Percentiles rank a stretch among this genome's conserved stretches.
Conservation (phyloP, 2,888 invertebrate genomes). For the Apoda limacodes region DNA sequence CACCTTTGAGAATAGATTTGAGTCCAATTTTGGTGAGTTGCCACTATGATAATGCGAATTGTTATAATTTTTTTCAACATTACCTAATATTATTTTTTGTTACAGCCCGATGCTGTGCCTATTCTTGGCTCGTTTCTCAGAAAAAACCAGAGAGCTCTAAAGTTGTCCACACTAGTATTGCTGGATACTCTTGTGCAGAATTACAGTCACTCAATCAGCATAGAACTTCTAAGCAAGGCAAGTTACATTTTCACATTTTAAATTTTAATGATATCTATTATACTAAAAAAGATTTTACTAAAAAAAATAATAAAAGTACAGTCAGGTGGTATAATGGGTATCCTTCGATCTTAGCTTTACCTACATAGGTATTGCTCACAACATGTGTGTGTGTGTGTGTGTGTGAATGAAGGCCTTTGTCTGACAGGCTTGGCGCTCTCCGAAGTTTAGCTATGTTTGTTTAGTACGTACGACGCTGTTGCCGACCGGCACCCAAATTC, state of each 20-base stretch:
- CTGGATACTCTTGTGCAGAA: constrained; percentile 92
- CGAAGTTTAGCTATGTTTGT: no score
- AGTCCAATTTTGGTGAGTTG: constrained; percentile 79
- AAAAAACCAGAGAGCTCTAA: constrained; percentile 96
- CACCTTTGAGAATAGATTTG: constrained; percentile 87
- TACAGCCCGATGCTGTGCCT: constrained; percentile 86
- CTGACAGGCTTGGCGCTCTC: no score
- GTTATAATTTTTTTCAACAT: not conserved
- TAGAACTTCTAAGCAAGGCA: constrained; percentile 80
- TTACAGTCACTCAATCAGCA: constrained; percentile 78
- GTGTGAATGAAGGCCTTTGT: no score
- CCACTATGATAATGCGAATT: not conserved
- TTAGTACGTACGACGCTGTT: no score
- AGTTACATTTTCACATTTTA: constrained; percentile 21
- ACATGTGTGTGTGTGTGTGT: no score
- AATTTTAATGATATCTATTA: not conserved
- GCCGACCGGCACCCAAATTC: no score
- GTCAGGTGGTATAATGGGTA: no score
- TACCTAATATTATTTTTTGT: constrained; percentile 26
- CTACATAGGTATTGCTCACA: no score
- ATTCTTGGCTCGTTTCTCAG: constrained; percentile 93
- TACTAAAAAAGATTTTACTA: no score
- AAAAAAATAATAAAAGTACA: no score
- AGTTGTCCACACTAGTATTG: constrained; percentile 89
- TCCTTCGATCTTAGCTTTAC: no score